Base-by-base conservation (phyloP, 2,888 invertebrate genomes). In the Leucozona laternaria region DNA sequence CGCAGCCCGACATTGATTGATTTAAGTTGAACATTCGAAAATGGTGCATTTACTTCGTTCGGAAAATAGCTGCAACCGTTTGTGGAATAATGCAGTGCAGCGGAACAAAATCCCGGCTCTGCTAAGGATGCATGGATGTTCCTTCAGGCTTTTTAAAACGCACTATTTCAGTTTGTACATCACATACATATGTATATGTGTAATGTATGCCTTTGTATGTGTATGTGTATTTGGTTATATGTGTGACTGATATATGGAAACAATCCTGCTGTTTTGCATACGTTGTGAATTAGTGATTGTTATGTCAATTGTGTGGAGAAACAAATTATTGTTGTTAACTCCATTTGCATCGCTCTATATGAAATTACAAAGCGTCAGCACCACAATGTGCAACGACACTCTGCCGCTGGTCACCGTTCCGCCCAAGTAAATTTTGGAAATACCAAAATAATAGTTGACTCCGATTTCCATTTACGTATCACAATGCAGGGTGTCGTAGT, bases 321-420 rank as follows among this genome's bases (percentile, higher is more conserved):
- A 81, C 85, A 85, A 85, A 81, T 81, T 85, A 81, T 81, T 85
- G 85, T 73, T 85, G 81, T 85, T 85, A 81, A 81, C 72, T 85
- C 68, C 85, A 77, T 62, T 85, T 68, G 72, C 60, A 85, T 68
- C 15, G 53, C 53, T 53, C 37, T 53, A 1, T 53, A 73, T 72
- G 66, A 81, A 85, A 85, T 85, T 81, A 81, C 76, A 81, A 81
- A 85, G 85, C 81, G 72, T 81, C 77, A 85, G 77, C 77, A 77
- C 68, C 72, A 60, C 77, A 85, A 79, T 34, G 73, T 50, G 60
- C 58, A 75, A 58, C 79, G 53, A 76, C 79, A 68, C 79, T 48
- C 55, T 68, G 64, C 31, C 31, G 55, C 62, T 48, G 64, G 57
- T 25, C 73, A 34, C 31, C 57, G 62, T 71, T 22, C 43, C 81